Percentiles rank a stretch among this genome's conserved stretches.
These are phyloP conservation scores for Delia radicum DNA, from an alignment of 1,140 invertebrate genomes.

Conservation along the genomic window DNA sequence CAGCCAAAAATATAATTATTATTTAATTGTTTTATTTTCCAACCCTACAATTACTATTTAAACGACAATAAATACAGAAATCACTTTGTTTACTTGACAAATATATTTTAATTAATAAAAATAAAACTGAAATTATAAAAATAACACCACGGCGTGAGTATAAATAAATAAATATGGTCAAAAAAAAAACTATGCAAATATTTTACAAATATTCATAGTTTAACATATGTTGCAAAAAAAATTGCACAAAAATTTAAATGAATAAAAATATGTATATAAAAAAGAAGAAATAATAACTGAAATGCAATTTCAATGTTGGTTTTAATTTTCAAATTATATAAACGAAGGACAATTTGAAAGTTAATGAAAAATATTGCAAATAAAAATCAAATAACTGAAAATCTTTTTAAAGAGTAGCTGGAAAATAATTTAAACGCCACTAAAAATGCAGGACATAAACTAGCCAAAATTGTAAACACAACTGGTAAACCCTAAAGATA, in stretches of 20 bases:
- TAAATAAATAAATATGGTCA: not conserved
- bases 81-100: slow-evolving; percentile 16
- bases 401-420: no score
- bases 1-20: no score
- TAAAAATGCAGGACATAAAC: no score
- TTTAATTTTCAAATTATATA: slow-evolving; percentile 9
- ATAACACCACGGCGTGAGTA: not conserved
- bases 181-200: slow-evolving; percentile 8
- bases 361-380: not conserved
- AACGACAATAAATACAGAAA: not conserved
- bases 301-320: slow-evolving; percentile 20
- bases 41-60: not conserved
- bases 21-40: not conserved
- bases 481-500: no score
- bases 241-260: not conserved
- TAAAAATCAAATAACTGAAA: no score
- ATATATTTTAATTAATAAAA: slow-evolving; percentile 20
- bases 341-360: not conserved
- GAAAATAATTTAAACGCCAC: no score
- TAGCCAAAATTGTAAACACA: no score
- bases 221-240: not conserved
- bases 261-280: not conserved
- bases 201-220: slow-evolving; percentile 17
- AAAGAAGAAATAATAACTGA: not conserved
- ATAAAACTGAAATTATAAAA: not conserved